Evolutionary conservation across 2,113 vertebrate species (phyloP).

Genomic region (Polypterus senegalus): DNA sequence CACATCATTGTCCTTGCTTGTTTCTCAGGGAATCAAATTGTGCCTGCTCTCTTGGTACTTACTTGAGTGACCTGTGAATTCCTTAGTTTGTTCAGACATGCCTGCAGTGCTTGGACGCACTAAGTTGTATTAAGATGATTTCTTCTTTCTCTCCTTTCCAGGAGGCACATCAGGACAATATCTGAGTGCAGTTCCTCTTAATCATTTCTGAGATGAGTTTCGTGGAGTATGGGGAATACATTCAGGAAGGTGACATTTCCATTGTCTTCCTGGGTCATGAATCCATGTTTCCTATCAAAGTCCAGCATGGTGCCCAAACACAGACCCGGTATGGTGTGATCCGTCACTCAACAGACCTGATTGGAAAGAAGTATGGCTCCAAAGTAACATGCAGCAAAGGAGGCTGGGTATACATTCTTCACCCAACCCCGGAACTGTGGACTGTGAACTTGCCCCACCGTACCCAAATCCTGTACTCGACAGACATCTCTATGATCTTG

Average conservation of each 20-base stretch:
- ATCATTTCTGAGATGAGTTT: slow-evolving; percentile 68
- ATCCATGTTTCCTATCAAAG: slow-evolving; percentile 77
- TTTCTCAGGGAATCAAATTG: too few relatives aligned
- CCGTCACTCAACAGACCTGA: slow-evolving; percentile 80
- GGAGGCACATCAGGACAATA: background rate
- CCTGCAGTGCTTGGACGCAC: background rate
- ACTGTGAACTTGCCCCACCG: slow-evolving; percentile 83
- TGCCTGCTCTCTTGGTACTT: too few relatives aligned
- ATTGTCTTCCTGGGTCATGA: slow-evolving; percentile 81
- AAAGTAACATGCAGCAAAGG: slow-evolving; percentile 92
- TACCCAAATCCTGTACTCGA: slow-evolving; percentile 93
- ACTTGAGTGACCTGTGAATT: background rate
- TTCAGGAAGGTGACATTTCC: slow-evolving; percentile 81
- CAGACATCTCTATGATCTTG: slow-evolving; percentile 85
- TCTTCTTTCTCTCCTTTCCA: background rate
- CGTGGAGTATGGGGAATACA: slow-evolving; percentile 67
- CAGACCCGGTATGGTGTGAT: slow-evolving; percentile 89
- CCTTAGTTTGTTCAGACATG: background rate
- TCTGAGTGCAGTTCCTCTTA: background rate
- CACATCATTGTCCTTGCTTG: too few relatives aligned
- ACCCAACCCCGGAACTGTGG: slow-evolving; percentile 92
- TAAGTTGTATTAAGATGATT: background rate
- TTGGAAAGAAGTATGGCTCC: slow-evolving; percentile 78
- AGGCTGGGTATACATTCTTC: slow-evolving; percentile 88
- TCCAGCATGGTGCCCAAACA: slow-evolving; percentile 72